Base-by-base conservation (phyloP, 1,140 invertebrate species). In the Agraylea sexmaculata region DNA sequence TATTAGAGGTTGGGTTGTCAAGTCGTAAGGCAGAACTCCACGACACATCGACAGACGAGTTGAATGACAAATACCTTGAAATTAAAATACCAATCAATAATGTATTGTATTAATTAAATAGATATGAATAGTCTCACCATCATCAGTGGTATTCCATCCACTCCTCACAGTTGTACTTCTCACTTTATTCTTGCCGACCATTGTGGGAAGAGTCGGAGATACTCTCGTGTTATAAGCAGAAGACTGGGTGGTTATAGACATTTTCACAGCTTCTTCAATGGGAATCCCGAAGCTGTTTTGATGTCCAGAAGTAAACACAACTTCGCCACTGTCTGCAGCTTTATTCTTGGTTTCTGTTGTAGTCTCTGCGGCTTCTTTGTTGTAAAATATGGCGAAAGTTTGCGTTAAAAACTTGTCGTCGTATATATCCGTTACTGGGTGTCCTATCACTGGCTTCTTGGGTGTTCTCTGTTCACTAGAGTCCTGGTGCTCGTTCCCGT, bases 11-110 rank as follows among this genome's bases (percentile, higher is more conserved):
- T 55, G 42, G 3, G 62, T 64, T 7, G 75, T 75, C 46, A 76
- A 51, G 54, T 77, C 75, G 46, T 77, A 79, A 2, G 75, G 75
- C 16, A 78, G 51, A 3, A 78, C 63, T 2, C 73, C 74, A 11
- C 68, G 66, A 46, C 77, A 78, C 52, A 68, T 46, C 19, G 53
- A 50, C 13, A 63, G 47, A 1, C 58, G 54, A 5, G 65, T 64
- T 1, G 65, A 66, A 17, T 56, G 59, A 47, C 65, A 68, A 37
- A 64, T 63, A 0, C 59, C 57, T 49, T 25, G 15, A 43, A 42
- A 23, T 16, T 37, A 37, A 32, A 20, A 3, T 7, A 37, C 17
- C 18, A 31, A 31, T 13, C n/a, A 27, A 37, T 25, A 4, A 41
- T 25, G 17, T 41, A 2, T 17, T 7, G 23, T 25, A 25, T 25